A percentile compares a stretch with the other conserved stretches of the same genome.
phyloP scores from a whole-genome alignment of 2,888 invertebrate species.

The Macrophya alboannulata region DNA sequence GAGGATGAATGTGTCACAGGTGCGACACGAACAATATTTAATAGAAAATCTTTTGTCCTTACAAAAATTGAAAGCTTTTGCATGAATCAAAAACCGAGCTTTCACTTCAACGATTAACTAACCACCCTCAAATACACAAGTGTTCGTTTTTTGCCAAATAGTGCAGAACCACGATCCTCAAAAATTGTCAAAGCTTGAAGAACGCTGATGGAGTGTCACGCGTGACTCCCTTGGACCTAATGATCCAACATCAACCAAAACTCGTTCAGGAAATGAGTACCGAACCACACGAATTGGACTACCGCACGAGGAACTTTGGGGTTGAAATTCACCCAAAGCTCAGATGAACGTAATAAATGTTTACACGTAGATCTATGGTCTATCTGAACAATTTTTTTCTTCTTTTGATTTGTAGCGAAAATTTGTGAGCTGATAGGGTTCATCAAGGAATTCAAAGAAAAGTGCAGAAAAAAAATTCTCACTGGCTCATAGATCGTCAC shows the following conservation, averaged over 20 bases:
- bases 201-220: slow-evolving; percentile 4
- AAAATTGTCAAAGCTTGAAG: not conserved
- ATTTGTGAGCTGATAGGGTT: not conserved
- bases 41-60: slow-evolving; percentile 11
- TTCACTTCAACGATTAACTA: not conserved
- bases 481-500: not conserved
- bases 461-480: not conserved
- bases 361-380: not conserved
- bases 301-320: slow-evolving; percentile 20
- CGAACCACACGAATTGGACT: slow-evolving; percentile 38
- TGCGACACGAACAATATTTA: not conserved
- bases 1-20: not conserved
- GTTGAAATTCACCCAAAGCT: slow-evolving; percentile 31
- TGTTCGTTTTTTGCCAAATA: no score
- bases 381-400: not conserved
- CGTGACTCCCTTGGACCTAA: slow-evolving; percentile 32
- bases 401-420: not conserved
- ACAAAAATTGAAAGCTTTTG: not conserved
- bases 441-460: not conserved
- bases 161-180: not conserved
- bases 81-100: not conserved
- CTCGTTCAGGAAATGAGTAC: slow-evolving; percentile 40
- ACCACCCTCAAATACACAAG: no score
- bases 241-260: slow-evolving; percentile 18
- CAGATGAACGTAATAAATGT: slow-evolving; percentile 32